Percentiles rank a stretch among this genome's conserved stretches.
phyloP scores from a whole-genome alignment of 2,888 invertebrate genomes.

The Lycia hirtaria region DNA sequence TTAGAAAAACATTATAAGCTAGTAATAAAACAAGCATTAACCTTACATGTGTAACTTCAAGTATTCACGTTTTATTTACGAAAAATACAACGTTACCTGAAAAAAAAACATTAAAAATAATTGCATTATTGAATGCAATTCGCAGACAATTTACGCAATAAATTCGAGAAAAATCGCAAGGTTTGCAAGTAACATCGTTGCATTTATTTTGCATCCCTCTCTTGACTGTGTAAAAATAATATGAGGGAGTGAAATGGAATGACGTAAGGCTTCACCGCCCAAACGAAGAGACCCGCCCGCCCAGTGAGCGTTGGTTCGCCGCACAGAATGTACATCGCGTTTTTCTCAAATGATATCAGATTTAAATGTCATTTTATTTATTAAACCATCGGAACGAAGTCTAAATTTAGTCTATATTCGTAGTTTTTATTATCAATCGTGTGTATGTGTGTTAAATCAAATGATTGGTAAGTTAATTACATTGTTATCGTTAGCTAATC shows the following conservation, averaged over 20 bases:
- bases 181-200: constrained; percentile 58
- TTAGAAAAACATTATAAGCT: constrained; percentile 1
- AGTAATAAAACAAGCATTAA: background rate
- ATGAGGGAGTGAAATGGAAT: constrained; percentile 65
- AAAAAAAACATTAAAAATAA: too few relatives aligned
- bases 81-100: too few relatives aligned
- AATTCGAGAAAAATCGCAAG: constrained; percentile 49
- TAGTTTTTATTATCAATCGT: background rate
- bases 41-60: background rate
- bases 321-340: constrained; percentile 61
- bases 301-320: constrained; percentile 71
- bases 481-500: background rate
- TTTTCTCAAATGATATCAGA: constrained; percentile 29
- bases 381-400: constrained; percentile 4
- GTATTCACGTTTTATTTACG: background rate
- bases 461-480: constrained; percentile 25
- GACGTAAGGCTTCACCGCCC: constrained; percentile 70
- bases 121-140: background rate
- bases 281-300: constrained; percentile 75
- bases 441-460: background rate
- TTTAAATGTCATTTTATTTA: constrained; percentile 25
- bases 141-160: constrained; percentile 8
- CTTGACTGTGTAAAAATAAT: constrained; percentile 37
- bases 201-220: constrained; percentile 64
- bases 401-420: background rate